A percentile compares a stretch with the other conserved stretches of the same genome.
These are phyloP conservation scores for Synanceia verrucosa DNA, from an alignment of 2,797 vertebrate species.

Conservation along the genomic window DNA sequence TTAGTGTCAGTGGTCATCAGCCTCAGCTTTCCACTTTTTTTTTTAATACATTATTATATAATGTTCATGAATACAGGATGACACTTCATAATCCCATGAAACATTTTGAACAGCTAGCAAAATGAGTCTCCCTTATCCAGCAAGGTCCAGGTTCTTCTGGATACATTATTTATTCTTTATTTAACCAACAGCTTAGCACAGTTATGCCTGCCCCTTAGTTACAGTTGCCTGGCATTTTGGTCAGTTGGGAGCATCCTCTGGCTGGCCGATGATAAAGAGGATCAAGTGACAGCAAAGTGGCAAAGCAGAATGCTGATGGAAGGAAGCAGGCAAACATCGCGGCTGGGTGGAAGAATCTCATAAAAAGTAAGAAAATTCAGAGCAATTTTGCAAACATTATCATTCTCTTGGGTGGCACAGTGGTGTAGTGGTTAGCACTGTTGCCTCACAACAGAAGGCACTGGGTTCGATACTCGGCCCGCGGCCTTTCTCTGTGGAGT, in stretches of 20 bases:
- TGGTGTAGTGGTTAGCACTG: too few relatives aligned
- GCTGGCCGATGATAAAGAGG: constrained; percentile 80
- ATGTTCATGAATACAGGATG: not conserved
- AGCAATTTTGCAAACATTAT: not conserved
- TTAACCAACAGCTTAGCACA: constrained; percentile 83
- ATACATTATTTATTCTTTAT: constrained; percentile 52
- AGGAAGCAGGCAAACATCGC: constrained; percentile 43
- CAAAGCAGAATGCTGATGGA: constrained; percentile 43
- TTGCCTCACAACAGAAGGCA: too few relatives aligned
- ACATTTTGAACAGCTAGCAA: not conserved
- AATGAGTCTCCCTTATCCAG: constrained; percentile 9
- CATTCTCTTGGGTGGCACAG: too few relatives aligned
- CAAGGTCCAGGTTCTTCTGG: constrained; percentile 11
- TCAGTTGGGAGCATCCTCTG: constrained; percentile 82
- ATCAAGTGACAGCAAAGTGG: constrained; percentile 76
- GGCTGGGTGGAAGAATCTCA: not conserved
- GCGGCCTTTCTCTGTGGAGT: too few relatives aligned
- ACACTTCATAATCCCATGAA: constrained; percentile 39
- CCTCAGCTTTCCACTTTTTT: not conserved
- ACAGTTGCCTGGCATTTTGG: constrained; percentile 89
- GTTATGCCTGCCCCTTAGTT: constrained; percentile 87
- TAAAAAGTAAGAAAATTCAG: not conserved
- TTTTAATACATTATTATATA: not conserved
- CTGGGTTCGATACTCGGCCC: too few relatives aligned
- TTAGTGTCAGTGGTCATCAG: not conserved